Percentiles rank a stretch among this genome's conserved stretches.
These are phyloP conservation scores for Orchesellides sinensis DNA, from an alignment of 2,888 invertebrate species.

Conservation along the genomic window DNA sequence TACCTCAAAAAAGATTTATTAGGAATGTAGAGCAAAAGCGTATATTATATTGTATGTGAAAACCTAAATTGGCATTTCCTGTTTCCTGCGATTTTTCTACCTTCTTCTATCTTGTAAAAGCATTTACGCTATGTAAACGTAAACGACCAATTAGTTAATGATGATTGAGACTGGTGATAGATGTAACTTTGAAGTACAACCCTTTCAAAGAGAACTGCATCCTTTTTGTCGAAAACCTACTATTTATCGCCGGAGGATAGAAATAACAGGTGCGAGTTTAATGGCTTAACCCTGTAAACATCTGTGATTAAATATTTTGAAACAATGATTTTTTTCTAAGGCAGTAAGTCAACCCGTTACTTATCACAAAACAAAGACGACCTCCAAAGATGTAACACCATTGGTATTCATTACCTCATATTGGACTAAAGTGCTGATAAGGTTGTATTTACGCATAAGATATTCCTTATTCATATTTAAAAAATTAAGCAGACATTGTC, in stretches of 20 bases:
- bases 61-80: slow-evolving; percentile 44
- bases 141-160: slow-evolving; percentile 46
- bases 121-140: not conserved
- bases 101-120: not conserved
- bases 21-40: not conserved
- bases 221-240: no score
- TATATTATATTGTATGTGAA: no score
- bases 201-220: no score
- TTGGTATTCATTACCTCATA: not conserved
- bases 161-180: slow-evolving; percentile 16
- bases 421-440: not conserved
- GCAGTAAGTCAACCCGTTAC: no score
- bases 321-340: no score
- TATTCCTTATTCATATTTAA: not conserved
- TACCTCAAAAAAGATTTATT: slow-evolving; percentile 24
- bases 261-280: not conserved
- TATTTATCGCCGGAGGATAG: not conserved
- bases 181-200: no score
- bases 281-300: no score
- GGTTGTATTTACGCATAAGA: not conserved
- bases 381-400: no score
- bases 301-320: no score
- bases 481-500: not conserved
- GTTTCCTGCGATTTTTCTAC: slow-evolving; percentile 20
- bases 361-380: no score